Evolutionary conservation across 2,113 vertebrate species (phyloP).

Genomic region (Notechis scutatus): DNA sequence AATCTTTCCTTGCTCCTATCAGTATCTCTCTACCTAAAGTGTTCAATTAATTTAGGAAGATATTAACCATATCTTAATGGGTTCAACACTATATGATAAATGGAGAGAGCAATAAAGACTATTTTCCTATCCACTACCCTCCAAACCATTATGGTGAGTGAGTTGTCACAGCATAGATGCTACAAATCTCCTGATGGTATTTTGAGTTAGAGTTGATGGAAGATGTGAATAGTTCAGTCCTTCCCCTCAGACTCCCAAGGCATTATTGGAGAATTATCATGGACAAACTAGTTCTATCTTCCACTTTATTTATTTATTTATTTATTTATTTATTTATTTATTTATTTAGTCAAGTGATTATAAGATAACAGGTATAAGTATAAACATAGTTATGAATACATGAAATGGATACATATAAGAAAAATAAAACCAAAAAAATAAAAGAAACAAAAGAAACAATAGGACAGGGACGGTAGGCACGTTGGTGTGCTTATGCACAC

Average conservation of each 20-base stretch:
- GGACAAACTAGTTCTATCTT: not conserved
- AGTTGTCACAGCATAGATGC: not conserved
- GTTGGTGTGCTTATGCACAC: too few species aligned
- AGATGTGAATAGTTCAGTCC: not conserved
- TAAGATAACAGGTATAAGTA: too few species aligned
- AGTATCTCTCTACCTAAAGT: not conserved
- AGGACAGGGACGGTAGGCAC: too few species aligned
- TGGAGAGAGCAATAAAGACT: not conserved
- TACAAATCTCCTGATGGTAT: not conserved
- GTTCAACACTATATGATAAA: not conserved
- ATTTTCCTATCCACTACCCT: not conserved
- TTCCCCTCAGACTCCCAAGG: not conserved
- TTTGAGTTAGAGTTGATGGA: not conserved
- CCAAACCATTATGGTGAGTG: not conserved
- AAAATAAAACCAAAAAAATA: too few species aligned
- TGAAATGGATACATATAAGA: too few species aligned
- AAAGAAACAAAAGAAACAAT: too few species aligned
- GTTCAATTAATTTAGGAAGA: not conserved
- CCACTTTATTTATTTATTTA: too few species aligned
- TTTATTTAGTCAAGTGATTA: too few species aligned
- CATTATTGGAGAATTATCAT: not conserved
- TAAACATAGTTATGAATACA: too few species aligned
- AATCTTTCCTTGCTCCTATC: not conserved
- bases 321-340: too few species aligned
- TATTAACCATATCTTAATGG: not conserved